Percentiles rank a stretch among this genome's conserved stretches.
Conservation (phyloP, 2,113 vertebrate genomes). For the Phaethon lepturus region DNA sequence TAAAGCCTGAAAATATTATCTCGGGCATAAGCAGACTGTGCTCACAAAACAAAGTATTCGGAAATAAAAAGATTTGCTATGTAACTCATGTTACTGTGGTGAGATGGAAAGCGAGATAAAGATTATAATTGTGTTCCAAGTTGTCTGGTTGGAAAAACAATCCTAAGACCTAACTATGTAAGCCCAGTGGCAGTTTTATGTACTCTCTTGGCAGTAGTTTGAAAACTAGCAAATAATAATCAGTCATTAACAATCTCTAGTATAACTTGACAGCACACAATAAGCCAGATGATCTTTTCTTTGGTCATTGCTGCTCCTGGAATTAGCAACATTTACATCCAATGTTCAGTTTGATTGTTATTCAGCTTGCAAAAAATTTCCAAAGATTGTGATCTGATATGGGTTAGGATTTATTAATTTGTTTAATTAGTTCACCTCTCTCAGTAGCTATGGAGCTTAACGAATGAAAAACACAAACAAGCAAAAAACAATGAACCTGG, state of each 20-base stretch:
- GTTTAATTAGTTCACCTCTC: background rate
- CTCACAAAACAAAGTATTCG: background rate
- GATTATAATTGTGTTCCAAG: background rate
- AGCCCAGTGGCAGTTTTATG: background rate
- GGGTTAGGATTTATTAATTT: background rate
- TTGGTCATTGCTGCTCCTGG: background rate
- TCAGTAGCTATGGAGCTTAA: background rate
- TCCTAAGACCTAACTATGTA: background rate
- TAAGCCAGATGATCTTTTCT: background rate
- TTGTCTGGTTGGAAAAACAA: background rate
- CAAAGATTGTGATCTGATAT: background rate
- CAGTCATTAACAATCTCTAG: background rate
- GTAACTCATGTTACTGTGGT: background rate
- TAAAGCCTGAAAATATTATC: background rate
- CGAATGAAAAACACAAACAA: background rate
- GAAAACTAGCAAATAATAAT: background rate
- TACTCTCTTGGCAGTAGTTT: background rate
- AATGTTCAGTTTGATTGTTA: background rate
- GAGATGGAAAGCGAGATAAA: background rate
- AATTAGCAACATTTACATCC: background rate
- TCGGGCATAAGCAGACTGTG: background rate
- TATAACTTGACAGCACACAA: background rate
- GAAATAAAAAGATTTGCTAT: background rate
- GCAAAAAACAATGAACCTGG: background rate
- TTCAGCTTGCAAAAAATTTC: background rate